phyloP scores from a whole-genome alignment of 2,888 invertebrate genomes.

The Meghimatium bilineatum region DNA sequence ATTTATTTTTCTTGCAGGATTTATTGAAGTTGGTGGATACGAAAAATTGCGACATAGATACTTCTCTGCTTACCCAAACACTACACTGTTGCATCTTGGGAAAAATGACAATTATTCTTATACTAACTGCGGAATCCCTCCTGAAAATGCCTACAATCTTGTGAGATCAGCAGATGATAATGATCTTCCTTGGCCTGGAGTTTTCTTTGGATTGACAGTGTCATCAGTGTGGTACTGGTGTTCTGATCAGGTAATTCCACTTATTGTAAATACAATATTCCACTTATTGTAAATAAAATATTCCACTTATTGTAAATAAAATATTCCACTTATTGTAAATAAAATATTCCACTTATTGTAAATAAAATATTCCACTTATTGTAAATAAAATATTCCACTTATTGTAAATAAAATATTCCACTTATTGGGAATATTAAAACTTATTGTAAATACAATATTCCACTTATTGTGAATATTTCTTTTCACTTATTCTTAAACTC shows the following conservation, averaged over 20 bases:
- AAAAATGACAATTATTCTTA: constrained; percentile 61
- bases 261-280: too few species aligned
- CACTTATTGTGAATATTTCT: too few species aligned
- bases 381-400: too few species aligned
- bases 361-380: too few species aligned
- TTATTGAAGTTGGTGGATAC: constrained; percentile 79
- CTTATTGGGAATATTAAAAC: too few species aligned
- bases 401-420: too few species aligned
- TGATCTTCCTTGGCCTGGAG: constrained; percentile 75
- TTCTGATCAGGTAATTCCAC: constrained; percentile 73
- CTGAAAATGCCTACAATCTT: constrained; percentile 71
- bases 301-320: too few species aligned
- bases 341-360: too few species aligned
- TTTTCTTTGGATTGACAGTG: constrained; percentile 75
- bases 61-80: constrained; percentile 72
- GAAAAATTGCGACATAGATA: constrained; percentile 75
- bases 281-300: too few species aligned
- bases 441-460: too few species aligned
- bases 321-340: too few species aligned
- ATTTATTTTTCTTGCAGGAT: constrained; percentile 60
- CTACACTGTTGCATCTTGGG: constrained; percentile 61
- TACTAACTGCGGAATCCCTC: constrained; percentile 72
- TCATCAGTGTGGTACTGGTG: constrained; percentile 77
- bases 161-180: constrained; percentile 69
- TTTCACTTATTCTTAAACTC: too few species aligned